Evolutionary conservation across 2,888 invertebrate species (phyloP), one percentile per base, ranked within the genome.

Genomic region (Tribolium freemani): DNA sequence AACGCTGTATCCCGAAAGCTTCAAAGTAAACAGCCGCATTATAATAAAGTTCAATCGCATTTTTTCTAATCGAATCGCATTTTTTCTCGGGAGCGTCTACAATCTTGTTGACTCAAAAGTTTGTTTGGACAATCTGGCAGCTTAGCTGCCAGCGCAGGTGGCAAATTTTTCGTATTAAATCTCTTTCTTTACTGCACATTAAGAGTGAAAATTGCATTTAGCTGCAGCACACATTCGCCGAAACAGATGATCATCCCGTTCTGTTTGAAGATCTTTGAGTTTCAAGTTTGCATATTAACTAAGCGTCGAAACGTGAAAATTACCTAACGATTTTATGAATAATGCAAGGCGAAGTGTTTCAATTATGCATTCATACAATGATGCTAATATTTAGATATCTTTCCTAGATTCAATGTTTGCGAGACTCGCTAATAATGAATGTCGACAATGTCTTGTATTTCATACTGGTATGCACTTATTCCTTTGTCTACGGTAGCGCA

Each of bases 251-350:
- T 63, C 63, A 31, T 64, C 54, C 53, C 56, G 58, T 61, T 56
- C 56, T 69, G 64, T 71, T 72, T 63, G 63, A 58, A 20, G 69
- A 71, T 63, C 51, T 64, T 72, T 64, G 50, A 61, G 68, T 69
- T 69, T 38, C 61, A 60, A 60, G 26, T 70, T 72, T 77, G 77
- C 74, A 75, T 77, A 77, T 73, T 73, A 77, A 77, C 63, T 68
- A 75, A 71, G 73, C 76, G 77, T 75, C 76, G 77, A 77, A 76
- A 77, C 78, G 79, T 77, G 77, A 77, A 79, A 80, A 80, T 80
- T 79, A 76, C 77, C 76, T 80, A 79, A 80, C 76, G 79, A 78
- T 78, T 77, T 77, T 78, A 80, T 80, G 79, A 80, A 79, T 80
- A 79, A 80, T 79, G 79, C 79, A 80, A 76, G 71, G 45, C 71